Base-by-base conservation (phyloP, 2,113 vertebrate genomes). In the Panthera leo region DNA sequence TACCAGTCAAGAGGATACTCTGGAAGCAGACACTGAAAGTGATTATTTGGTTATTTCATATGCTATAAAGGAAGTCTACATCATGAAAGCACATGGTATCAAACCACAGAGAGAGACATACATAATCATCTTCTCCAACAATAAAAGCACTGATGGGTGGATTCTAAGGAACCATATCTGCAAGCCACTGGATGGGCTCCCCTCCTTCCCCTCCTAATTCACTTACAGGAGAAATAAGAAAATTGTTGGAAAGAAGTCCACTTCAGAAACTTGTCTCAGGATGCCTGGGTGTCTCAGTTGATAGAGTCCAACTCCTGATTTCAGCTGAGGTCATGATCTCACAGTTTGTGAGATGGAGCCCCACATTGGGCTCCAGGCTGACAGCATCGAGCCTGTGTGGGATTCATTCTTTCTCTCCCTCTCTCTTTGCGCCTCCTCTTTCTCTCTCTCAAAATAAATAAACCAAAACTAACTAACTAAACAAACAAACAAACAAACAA, bases 31-130 rank as follows among this genome's bases (percentile, higher is more conserved):
- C 19, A 89, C 7, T 75, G 13, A 7, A 79, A 51, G 39, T 94
- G 55, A 61, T 93, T 79, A 89, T 65, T 83, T 75, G 29, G 90
- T 96, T 96, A 76, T 80, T 95, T 95, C 70, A 21, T n/a, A 70
- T 39, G 13, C 61, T 92, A 3, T 93, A 73, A 67, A 42, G n/a
- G 63, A 53, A 68, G 5, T 45, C 29, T 68, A 19, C 14, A 61
- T 51, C 13, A 55, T 73, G 13, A 95, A 82, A 70, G n/a, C 5
- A 45, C 27, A 53, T 5, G 14, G 8, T 45, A 58, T 42, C 65
- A 21, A 89, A 65, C 1, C 1, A 61, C 19, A 73, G 39, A 80
- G 34, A 67, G 23, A 58, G 12, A 63, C 8, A 80, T 31, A 11
- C 15, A n/a, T 3, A 75, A 7, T 88, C 36, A 29, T 71, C 21